phyloP scores from a whole-genome alignment of 2,113 vertebrate species.

The Lasiurus borealis region DNA sequence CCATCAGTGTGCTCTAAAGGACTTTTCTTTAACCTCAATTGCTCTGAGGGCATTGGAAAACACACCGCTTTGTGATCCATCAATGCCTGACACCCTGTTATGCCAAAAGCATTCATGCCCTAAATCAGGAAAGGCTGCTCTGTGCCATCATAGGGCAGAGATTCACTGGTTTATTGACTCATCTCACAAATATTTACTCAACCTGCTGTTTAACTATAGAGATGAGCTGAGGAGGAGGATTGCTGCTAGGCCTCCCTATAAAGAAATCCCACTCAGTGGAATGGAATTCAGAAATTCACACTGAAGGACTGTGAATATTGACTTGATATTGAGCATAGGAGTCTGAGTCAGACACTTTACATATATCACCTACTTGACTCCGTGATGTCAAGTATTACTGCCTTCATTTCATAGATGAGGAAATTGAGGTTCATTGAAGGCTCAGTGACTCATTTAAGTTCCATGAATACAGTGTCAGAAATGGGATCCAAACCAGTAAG shows the following conservation, averaged over 20 bases:
- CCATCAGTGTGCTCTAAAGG: background rate
- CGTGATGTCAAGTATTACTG: background rate
- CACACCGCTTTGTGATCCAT: background rate
- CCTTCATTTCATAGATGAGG: background rate
- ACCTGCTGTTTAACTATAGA: background rate
- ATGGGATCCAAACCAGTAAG: background rate
- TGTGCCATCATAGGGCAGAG: background rate
- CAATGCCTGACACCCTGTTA: background rate
- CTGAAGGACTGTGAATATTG: background rate
- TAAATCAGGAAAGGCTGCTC: background rate
- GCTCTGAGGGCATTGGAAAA: background rate
- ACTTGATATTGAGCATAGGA: background rate
- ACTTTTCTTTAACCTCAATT: constrained; percentile 14
- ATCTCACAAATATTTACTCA: constrained; percentile 51
- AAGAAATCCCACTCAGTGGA: background rate
- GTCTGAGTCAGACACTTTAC: background rate
- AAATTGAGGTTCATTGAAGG: background rate
- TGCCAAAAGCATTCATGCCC: background rate
- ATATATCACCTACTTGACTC: background rate
- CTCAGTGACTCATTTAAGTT: background rate
- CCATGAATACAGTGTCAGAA: background rate
- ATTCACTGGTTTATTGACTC: constrained; percentile 6
- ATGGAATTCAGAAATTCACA: background rate
- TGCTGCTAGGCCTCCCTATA: background rate
- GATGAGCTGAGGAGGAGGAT: background rate